Base-by-base conservation (phyloP, 2,113 vertebrate genomes). In the Chlamydotis undulata region DNA sequence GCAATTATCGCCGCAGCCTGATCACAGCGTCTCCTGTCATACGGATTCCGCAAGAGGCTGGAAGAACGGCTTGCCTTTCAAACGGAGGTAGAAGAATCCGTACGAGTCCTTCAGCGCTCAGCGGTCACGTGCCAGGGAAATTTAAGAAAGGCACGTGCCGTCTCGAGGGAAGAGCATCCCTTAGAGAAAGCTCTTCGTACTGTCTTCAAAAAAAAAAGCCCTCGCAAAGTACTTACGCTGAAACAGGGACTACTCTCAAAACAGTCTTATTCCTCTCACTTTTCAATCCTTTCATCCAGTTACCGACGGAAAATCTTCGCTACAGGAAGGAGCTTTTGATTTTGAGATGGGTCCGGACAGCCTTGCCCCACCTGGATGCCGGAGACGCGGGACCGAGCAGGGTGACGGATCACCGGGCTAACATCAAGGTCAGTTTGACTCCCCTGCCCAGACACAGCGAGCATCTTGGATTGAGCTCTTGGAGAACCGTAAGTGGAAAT, bases 61-160 rank as follows among this genome's bases (percentile, higher is more conserved):
- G 21, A 56, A 45, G 83, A 84, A 84, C 87, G 95, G 82, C 69
- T 95, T 94, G 95, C 79, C 69, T 89, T 91, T 84, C 95, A 83
- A 29, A 69, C 2, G 43, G n/a, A 76, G 73, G 75, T 61, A 85
- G 52, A 29, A 77, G 68, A 63, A 80, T 37, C 61, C 52, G 60
- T 33, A 43, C 0, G 1, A 91, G 43, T 61, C 88, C 79, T 83
- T 64, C 70, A 22, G 1, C 45, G 70, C 81, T 71, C 74, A 7
- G 28, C 19, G 43, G n/a, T 93, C 95, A 93, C 7, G 13, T 60
- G 69, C 73, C 35, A 61, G 9, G 4, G 57, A 93, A 37, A 86
- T 37, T 84, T 22, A 69, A 84, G 87, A 9, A 65, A 80, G 63
- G 26, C 60, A 55, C 5, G 23, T 19, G 79, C 37, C 21, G 52